Base-by-base conservation (phyloP, 2,797 vertebrate species). In the Petrocephalus sullivani region DNA sequence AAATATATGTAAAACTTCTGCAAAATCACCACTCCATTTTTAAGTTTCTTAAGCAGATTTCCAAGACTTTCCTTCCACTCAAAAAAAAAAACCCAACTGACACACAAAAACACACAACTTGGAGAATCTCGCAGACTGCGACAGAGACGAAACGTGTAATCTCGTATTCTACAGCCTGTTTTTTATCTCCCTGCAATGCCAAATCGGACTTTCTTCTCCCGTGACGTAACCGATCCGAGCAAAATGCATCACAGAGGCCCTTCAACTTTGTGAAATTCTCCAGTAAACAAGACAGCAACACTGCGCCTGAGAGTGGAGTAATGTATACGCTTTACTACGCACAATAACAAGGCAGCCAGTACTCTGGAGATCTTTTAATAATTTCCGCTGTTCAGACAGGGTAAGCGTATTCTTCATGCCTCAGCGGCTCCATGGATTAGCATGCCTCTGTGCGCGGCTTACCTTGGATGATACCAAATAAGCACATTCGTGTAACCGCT, bases 311-410 rank as follows among this genome's bases (percentile, higher is more conserved):
- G 51, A 85, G 12, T 61, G 82, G 56, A 90, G 84, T 58, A 87
- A 53, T 88, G 49, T 67, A 81, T 88, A 75, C 87, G 9, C 89
- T 90, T 87, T 87, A 60, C 82, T 51, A 87, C 7, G 54, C 14
- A 54, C 84, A 21, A 33, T 89, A 88, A 89, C 60, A 81, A 87
- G 85, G 88, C 23, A 78, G 54, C 56, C 87, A 86, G 33, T 75
- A 87, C 60, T 89, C 41, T 89, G 88, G 78, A 88, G 84, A 85
- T 87, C 88, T 89, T 88, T 91, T 78, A 89, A 91, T 91, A 86
- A 90, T 90, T 91, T 90, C 87, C 89, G 49, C 12, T 88, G 84
- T 89, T 90, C 41, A 89, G 54, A 89, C 87, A 87, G 88, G 90
- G 61, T 87, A 60, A 88, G 88, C 57, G 14, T 71, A 89, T 89